Evolutionary conservation across 1,140 invertebrate species (phyloP), one percentile per base, ranked within the genome.

Genomic region (Phortica variegata): DNA sequence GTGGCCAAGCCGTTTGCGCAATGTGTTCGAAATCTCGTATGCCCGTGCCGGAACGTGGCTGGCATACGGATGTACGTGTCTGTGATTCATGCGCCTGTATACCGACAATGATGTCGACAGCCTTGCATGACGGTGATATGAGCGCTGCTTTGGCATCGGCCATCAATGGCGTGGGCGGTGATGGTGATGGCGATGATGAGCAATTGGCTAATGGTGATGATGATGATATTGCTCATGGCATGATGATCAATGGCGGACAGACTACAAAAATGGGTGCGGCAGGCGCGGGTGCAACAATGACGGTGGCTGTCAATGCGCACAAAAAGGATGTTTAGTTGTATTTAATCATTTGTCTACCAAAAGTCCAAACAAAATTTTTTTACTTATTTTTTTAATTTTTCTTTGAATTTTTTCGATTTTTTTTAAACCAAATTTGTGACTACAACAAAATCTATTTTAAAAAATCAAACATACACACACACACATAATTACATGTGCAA

Each of bases 1-100:
- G 87, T 68, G 87, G 87, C 12, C 78, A 83, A 57, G 85, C 85
- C 31, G 83, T 90, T 36, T 85, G 89, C 73, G 80, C 84, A 18
- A 73, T 77, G 32, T 89, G 87, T 69, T 87, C 85, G 2, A 79
- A 76, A 15, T 77, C 80, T 23, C 79, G 81, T 39, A 81, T 80
- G 58, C 79, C 84, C 2, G 86, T 89, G 12, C 84, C 83, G n/a
- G 78, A 82, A 43, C 77, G 84, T 18, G 86, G 86, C 26, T 88
- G 87, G 86, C 78, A 82, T 13, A 79, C 79, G 19, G 83, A 86
- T 20, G 87, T 89, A 18, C 79, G 87, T 39, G 83, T 89, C 44
- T 89, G 87, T 74, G 80, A 88, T 76, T 43, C 54, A 7, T 73
- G 70, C 31, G 60, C 55, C 26, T 54, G 57, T 52, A 53, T 59